Evolutionary conservation across 2,888 invertebrate species (phyloP).

Genomic region (Eilema sororculum): DNA sequence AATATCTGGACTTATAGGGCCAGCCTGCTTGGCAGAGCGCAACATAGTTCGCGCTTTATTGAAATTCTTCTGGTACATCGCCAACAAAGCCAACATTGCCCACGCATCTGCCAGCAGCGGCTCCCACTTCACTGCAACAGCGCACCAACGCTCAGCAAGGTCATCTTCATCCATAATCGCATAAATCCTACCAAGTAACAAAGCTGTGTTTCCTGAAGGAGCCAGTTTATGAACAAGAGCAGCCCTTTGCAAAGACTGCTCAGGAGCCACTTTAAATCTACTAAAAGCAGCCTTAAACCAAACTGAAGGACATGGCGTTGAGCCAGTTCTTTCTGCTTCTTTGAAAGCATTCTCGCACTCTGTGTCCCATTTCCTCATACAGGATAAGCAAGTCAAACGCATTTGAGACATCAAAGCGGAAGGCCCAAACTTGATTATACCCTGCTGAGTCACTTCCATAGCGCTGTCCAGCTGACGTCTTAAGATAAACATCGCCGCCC

Average conservation of each 20-base stretch:
- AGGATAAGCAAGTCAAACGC: conserved; percentile 65
- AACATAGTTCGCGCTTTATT: conserved; percentile 72
- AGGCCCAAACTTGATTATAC: conserved; percentile 71
- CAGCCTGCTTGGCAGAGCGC: conserved; percentile 75
- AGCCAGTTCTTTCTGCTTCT: conserved; percentile 70
- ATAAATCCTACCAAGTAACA: conserved; percentile 72
- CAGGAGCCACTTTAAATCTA: conserved; percentile 60
- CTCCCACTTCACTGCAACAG: conserved; percentile 74
- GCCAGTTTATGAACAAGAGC: conserved; percentile 73
- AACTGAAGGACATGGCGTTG: conserved; percentile 62
- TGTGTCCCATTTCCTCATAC: conserved; percentile 69
- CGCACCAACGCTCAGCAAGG: conserved; percentile 76
- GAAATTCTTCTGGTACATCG: conserved; percentile 67
- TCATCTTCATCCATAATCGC: conserved; percentile 60
- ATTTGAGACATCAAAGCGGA: conserved; percentile 73
- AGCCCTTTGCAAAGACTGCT: conserved; percentile 72
- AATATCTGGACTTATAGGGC: conserved; percentile 69
- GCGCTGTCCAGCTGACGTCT: conserved; percentile 63
- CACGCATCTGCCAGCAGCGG: conserved; percentile 78
- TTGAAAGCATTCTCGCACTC: conserved; percentile 67
- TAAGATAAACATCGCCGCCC: conserved; percentile 69
- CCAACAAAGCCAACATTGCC: conserved; percentile 75
- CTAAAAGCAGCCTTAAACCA: conserved; percentile 70
- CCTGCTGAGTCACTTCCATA: conserved; percentile 58
- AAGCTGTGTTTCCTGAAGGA: conserved; percentile 73